Evolutionary conservation across 2,888 invertebrate genomes (phyloP), one percentile per base, ranked within the genome.

Genomic region (Empis livida): DNA sequence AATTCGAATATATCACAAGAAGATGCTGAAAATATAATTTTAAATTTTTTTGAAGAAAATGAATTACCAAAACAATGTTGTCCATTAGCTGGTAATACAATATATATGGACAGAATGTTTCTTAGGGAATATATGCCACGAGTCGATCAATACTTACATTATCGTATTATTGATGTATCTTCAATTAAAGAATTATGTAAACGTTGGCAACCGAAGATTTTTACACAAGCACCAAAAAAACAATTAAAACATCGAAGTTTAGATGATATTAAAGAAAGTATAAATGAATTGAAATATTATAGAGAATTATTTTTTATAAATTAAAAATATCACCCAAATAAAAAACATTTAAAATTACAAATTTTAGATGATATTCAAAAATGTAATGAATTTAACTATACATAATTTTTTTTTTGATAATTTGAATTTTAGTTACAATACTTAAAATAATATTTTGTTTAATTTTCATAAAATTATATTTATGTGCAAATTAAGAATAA

Each of bases 151-250:
- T 87, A 91, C 63, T 70, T 96, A 54, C 93, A 96, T 64, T 94
- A 96, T 67, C 78, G 96, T 57, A 83, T 91, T 41, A 80, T 99
- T 52, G 97, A 97, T 73, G 93, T 95, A 3, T 89, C 88, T 32
- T 79, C 88, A 0, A 69, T 97, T 15, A 95, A 94, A 64, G 94
- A 95, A 67, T 64, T 96, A 45, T 78, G 75, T 11, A 76, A 74
- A 54, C 67, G 86, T 14, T 96, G 95, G 94, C 80, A 81, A 65
- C 77, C 78, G 3, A 70, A 74, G 15, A 63, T 80, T 10, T 77
- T 67, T 56, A 65, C 72, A 13, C 61, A 59, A n/a, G 68, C 71
- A 44, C 85, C 86, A 0, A 62, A 63, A 42, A 90, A 90, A 59
- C 67, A 62, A 43, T 72, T 77, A n/a, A 57, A 65, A 1, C 91